These are phyloP conservation scores for Mythimna vitellina DNA, from an alignment of 2,888 invertebrate species.

Conservation along the genomic window DNA sequence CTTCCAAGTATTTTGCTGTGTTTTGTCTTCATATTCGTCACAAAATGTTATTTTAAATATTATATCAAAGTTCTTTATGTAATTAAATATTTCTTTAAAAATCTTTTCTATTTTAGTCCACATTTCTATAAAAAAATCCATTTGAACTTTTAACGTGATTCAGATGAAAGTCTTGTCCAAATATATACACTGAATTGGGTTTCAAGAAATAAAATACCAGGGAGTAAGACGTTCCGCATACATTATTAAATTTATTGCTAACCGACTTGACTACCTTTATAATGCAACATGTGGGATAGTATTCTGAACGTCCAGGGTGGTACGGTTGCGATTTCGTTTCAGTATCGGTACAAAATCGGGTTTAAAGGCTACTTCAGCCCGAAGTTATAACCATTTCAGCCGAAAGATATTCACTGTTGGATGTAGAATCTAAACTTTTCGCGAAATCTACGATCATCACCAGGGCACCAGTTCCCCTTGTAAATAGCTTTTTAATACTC, in stretches of 20 bases:
- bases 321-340: constrained; percentile 35
- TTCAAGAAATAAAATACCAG: constrained; percentile 61
- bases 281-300: constrained; percentile 56
- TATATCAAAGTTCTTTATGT: neutral
- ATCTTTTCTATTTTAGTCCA: neutral
- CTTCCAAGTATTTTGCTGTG: neutral
- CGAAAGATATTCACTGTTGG: too few species aligned
- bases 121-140: neutral
- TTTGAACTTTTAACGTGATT: constrained; percentile 34
- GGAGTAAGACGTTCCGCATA: constrained; percentile 64
- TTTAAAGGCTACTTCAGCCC: neutral
- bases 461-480: too few species aligned
- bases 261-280: constrained; percentile 67
- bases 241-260: constrained; percentile 78
- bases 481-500: too few species aligned
- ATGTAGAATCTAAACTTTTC: too few species aligned
- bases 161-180: constrained; percentile 53
- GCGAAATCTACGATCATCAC: too few species aligned
- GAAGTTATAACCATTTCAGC: too few species aligned
- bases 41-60: constrained; percentile 7
- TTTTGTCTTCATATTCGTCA: neutral
- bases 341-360: neutral
- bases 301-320: constrained; percentile 37
- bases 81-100: neutral
- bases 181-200: constrained; percentile 49